Conservation (phyloP, 37 sponge, comb jelly and placozoan genomes). For the Beroe ovata region DNA sequence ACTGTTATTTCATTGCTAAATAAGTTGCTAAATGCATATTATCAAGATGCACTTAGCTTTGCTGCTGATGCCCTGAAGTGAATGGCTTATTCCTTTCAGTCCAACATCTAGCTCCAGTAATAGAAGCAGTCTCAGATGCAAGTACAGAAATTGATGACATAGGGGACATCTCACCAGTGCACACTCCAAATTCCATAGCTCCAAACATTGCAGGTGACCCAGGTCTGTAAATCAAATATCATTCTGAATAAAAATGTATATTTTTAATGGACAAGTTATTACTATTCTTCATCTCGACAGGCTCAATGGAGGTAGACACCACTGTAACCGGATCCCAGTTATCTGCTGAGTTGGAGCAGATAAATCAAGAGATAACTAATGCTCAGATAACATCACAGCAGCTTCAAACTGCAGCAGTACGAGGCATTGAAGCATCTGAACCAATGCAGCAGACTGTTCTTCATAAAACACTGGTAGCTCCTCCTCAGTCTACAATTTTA, state of each 20-base stretch:
- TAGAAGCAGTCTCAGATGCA: constrained; percentile 61
- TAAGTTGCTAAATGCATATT: no score
- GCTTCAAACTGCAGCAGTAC: neutral
- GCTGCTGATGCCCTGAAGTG: no score
- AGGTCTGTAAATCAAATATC: no score
- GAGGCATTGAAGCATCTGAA: neutral
- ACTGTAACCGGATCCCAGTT: constrained; percentile 1
- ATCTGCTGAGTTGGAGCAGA: constrained; percentile 54
- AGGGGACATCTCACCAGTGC: constrained; percentile 15
- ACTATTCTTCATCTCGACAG: no score
- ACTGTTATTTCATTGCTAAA: no score
- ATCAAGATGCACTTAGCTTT: no score
- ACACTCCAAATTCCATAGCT: neutral
- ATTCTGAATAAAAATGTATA: no score
- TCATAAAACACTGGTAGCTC: neutral
- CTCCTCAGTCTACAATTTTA: neutral
- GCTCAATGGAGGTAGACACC: constrained; percentile 29
- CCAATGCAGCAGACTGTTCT: neutral
- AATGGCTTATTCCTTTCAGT: constrained; percentile 14
- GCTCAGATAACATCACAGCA: constrained; percentile 41
- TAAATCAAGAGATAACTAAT: constrained; percentile 53
- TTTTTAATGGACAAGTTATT: no score
- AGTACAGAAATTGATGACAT: constrained; percentile 9
- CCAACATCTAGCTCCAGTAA: constrained; percentile 60
- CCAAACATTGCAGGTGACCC: no score